These are phyloP conservation scores for Pyrrhosoma nymphula DNA, from an alignment of 2,888 invertebrate species.

Conservation along the genomic window DNA sequence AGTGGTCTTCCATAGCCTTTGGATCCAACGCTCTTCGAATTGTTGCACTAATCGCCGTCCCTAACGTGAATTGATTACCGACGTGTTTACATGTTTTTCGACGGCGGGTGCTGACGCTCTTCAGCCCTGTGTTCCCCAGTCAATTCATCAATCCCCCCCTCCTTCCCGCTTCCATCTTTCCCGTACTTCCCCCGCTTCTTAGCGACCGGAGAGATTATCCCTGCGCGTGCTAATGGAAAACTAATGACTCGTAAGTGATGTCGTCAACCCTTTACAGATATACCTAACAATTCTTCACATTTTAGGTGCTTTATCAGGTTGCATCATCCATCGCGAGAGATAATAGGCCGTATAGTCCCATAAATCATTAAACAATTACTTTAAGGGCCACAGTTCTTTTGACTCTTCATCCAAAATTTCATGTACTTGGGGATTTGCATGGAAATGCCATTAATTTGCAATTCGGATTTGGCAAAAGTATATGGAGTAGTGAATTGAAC, in stretches of 20 bases:
- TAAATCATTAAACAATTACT: not conserved
- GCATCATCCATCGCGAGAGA: not conserved
- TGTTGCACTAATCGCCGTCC: constrained; percentile 30
- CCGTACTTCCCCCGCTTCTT: not conserved
- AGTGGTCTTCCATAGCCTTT: not conserved
- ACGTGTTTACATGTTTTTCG: constrained; percentile 54
- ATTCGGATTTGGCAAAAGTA: no score
- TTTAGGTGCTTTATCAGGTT: not conserved
- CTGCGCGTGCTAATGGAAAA: not conserved
- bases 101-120: constrained; percentile 24
- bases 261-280: not conserved
- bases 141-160: not conserved
- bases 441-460: not conserved
- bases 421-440: not conserved
- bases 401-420: not conserved
- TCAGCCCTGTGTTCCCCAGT: constrained; percentile 5
- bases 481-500: no score
- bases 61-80: constrained; percentile 47
- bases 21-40: not conserved
- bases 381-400: not conserved
- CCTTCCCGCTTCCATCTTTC: not conserved
- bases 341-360: not conserved
- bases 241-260: not conserved
- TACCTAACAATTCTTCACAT: not conserved
- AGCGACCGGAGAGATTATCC: not conserved